Conservation (phyloP, 2,888 invertebrate genomes). For the Eupeodes luniger region DNA sequence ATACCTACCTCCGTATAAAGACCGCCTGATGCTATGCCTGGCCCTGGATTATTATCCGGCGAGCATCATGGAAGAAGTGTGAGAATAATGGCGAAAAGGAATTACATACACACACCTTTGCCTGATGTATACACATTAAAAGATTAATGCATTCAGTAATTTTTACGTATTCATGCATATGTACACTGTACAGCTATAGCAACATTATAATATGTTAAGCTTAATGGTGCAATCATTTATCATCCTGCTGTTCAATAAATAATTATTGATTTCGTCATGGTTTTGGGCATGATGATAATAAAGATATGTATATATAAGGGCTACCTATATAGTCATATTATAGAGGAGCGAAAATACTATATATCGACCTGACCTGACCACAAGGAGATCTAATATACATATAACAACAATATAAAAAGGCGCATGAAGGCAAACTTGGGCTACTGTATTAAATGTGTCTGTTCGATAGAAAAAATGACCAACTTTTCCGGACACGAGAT, state of each 20-base stretch:
- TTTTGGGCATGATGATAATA: slow-evolving; percentile 37
- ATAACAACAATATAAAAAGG: too few species aligned
- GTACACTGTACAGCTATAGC: background rate
- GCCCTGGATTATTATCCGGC: background rate
- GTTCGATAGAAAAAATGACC: too few species aligned
- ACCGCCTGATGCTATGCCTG: background rate
- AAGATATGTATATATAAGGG: background rate
- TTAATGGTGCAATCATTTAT: slow-evolving; percentile 77
- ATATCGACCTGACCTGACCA: too few species aligned
- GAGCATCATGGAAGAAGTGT: slow-evolving; percentile 11
- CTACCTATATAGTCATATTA: too few species aligned
- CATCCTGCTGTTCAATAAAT: slow-evolving; percentile 71
- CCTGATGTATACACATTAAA: slow-evolving; percentile 54
- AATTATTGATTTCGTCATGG: slow-evolving; percentile 71
- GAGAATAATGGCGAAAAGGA: slow-evolving; percentile 48
- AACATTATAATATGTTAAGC: slow-evolving; percentile 65
- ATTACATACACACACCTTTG: slow-evolving; percentile 68
- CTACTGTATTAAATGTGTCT: too few species aligned
- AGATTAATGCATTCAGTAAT: slow-evolving; percentile 76
- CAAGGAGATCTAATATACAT: too few species aligned
- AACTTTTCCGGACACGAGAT: too few species aligned
- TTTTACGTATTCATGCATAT: slow-evolving; percentile 42
- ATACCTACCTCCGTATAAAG: background rate
- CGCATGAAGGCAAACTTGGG: too few species aligned
- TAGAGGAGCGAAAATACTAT: too few species aligned